Evolutionary conservation across 2,113 vertebrate genomes (phyloP), one percentile per base, ranked within the genome.

Genomic region (Tachysurus fulvidraco): DNA sequence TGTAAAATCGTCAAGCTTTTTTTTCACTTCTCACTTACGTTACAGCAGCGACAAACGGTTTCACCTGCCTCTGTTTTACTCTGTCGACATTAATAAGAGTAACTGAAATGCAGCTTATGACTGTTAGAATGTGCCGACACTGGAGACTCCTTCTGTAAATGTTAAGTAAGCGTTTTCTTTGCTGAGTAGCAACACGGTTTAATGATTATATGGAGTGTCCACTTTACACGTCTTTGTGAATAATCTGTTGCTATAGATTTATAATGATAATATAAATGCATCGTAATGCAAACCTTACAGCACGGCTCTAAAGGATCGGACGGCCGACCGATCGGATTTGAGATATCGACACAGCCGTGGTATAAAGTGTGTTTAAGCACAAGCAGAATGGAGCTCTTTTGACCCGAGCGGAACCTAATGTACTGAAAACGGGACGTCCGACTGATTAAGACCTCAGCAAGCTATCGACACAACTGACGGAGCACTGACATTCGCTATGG

Each of bases 381-480:
- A 80, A n/a, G 50, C 25, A 73, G n/a, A 25, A 30, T 21, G 25
- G 30, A 67, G 46, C 59, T 46, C 28, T 41, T n/a, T 11, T 12
- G 50, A 16, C 71, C 73, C 11, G 55, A 60, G 41, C 25, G 14
- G 44, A 76, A 41, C 41, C 65, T 54, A 54, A 44, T 28, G 23
- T 54, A 65, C 46, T 55, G 50, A 55, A 21, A 44, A 55, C 80
- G 64, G 69, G 23, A 25, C 0, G 30, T 67, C 44, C 13, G 17
- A 81, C 46, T 67, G 81, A 83, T 78, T 74, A 74, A 74, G 85
- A 30, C 85, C 44, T 54, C 25, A 81, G 14, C 8, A 55, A 41
- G 21, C 25, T 76, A 86, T 73, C 14, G 77, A 71, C 57, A 64
- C 28, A 25, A 80, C 62, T 71, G 65, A 81, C 67, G 64, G 71